Conservation (phyloP, 2,888 invertebrate genomes). For the Chrysodeixis includens region DNA sequence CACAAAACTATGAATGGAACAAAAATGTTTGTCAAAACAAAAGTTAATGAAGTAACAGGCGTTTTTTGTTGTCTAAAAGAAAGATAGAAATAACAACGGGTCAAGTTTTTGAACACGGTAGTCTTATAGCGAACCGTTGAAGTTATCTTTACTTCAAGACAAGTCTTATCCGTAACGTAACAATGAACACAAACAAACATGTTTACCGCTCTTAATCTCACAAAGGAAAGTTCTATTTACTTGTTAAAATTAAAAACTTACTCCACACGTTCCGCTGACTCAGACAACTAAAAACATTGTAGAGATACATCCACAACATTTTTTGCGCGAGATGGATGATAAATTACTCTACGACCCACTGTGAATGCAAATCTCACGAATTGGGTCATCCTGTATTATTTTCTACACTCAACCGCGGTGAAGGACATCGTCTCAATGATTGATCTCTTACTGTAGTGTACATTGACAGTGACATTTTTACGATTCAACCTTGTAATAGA, state of each 20-base stretch:
- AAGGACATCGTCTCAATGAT: conserved; percentile 81
- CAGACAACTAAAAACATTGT: conserved; percentile 52
- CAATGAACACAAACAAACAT: conserved; percentile 15
- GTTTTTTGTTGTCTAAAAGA: not conserved
- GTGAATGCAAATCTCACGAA: conserved; percentile 87
- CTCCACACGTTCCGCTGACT: conserved; percentile 19
- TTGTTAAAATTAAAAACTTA: conserved; percentile 23
- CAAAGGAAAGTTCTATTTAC: not conserved
- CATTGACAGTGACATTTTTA: conserved; percentile 80
- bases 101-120: no score
- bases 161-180: conserved; percentile 1
- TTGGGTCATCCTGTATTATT: conserved; percentile 84
- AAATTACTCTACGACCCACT: conserved; percentile 77
- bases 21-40: not conserved
- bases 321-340: conserved; percentile 84
- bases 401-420: conserved; percentile 80
- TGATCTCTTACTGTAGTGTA: conserved; percentile 80
- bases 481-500: conserved; percentile 79
- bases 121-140: not conserved
- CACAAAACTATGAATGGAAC: not conserved
- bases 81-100: no score
- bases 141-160: conserved; percentile 3
- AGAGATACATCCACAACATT: conserved; percentile 68
- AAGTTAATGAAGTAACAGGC: not conserved
- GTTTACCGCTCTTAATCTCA: conserved; percentile 3